Evolutionary conservation across 2,888 invertebrate species (phyloP).

Genomic region (Timema cristinae): DNA sequence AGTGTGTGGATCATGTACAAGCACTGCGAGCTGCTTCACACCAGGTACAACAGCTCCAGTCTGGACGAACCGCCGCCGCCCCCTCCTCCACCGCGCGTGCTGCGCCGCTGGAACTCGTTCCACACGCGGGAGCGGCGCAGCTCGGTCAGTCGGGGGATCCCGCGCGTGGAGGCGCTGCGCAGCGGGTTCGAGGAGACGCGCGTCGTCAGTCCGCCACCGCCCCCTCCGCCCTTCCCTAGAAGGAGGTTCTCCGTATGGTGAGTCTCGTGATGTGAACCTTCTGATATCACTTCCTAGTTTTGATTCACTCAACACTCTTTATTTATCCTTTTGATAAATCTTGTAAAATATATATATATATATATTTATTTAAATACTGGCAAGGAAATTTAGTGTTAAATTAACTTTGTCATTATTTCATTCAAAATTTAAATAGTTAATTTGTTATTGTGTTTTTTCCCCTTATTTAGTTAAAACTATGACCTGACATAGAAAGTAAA

Average conservation of each 20-base stretch:
- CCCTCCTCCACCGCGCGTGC: constrained; percentile 39
- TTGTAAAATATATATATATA: too few species aligned
- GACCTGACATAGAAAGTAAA: too few species aligned
- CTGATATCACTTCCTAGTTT: too few species aligned
- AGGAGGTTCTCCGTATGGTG: constrained; percentile 50
- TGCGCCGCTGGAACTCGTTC: constrained; percentile 50
- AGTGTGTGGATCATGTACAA: constrained; percentile 41
- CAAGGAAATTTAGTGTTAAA: too few species aligned
- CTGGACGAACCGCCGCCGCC: constrained; percentile 34
- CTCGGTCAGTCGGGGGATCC: constrained; percentile 15
- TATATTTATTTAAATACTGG: too few species aligned
- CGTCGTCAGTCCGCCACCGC: constrained; percentile 36
- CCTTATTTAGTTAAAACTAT: too few species aligned
- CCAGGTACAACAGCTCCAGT: constrained; percentile 11
- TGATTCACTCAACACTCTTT: too few species aligned
- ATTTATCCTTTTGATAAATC: too few species aligned
- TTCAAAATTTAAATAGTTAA: too few species aligned
- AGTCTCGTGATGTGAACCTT: too few species aligned
- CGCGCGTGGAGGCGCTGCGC: constrained; percentile 29
- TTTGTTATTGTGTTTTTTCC: too few species aligned
- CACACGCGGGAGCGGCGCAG: constrained; percentile 38
- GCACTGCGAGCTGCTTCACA: constrained; percentile 33
- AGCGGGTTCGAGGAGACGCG: constrained; percentile 34
- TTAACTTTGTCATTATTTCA: too few species aligned
- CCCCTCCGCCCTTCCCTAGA: constrained; percentile 28